These are phyloP conservation scores for Megaptera novaeangliae DNA, from an alignment of 2,113 vertebrate species.

Conservation along the genomic window DNA sequence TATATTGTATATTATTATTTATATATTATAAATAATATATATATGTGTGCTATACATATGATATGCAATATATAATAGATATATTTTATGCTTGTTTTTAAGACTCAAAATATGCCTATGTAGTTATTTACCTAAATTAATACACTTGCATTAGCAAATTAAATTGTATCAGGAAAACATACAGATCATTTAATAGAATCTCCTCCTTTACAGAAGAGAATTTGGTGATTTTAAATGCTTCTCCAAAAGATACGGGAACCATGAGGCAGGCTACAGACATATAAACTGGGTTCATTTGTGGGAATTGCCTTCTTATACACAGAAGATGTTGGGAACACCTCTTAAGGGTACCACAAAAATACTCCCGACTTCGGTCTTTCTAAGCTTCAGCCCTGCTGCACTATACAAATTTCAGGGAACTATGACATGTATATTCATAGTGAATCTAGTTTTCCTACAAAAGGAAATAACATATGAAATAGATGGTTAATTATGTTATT, in stretches of 20 bases:
- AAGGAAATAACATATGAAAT: not conserved
- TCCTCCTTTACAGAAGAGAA: not conserved
- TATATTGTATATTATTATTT: not conserved
- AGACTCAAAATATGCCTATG: not conserved
- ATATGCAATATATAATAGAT: not conserved
- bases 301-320: not conserved
- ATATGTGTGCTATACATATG: not conserved
- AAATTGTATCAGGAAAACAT: not conserved
- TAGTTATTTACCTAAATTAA: slow-evolving; percentile 40
- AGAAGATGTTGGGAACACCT: not conserved
- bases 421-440: not conserved
- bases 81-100: not conserved
- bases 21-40: too few species aligned
- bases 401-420: not conserved
- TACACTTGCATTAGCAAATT: not conserved
- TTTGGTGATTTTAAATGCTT: not conserved
- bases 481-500: not conserved
- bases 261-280: too few species aligned
- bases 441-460: not conserved
- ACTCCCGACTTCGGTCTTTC: not conserved
- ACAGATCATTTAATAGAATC: not conserved
- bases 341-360: not conserved
- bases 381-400: not conserved
- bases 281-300: not conserved
- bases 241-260: not conserved